These are phyloP conservation scores for Eudorcas thomsonii DNA, from an alignment of 2,113 vertebrate species.

Conservation along the genomic window DNA sequence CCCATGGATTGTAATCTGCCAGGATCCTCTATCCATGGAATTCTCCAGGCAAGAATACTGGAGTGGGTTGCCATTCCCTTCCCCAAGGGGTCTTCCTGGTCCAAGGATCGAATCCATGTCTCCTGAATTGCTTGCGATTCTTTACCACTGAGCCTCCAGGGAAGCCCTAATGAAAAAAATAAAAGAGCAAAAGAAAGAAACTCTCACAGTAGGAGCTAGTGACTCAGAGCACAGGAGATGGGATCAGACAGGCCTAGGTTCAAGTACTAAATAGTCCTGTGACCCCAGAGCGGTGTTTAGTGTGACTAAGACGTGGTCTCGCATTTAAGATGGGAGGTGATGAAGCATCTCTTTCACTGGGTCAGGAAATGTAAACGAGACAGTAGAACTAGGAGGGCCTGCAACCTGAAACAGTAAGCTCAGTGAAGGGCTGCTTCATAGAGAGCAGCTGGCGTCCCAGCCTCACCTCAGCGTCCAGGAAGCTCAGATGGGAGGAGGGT, in stretches of 20 bases:
- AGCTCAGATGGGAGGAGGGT: background rate
- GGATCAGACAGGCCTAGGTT: background rate
- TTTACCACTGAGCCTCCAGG: background rate
- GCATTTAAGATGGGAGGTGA: background rate
- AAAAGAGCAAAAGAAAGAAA: background rate
- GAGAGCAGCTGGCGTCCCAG: background rate
- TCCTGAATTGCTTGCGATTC: background rate
- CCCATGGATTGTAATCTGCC: background rate
- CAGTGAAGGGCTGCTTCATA: background rate
- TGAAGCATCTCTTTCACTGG: background rate
- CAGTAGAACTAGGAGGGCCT: background rate
- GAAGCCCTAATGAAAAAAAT: background rate
- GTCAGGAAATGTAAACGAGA: background rate
- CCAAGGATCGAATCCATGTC: background rate
- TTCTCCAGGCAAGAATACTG: background rate
- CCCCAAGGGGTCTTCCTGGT: background rate
- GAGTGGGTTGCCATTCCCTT: background rate
- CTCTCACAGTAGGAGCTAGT: background rate
- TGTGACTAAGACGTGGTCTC: background rate
- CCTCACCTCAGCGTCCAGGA: background rate
- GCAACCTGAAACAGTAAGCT: background rate
- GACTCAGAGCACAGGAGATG: background rate
- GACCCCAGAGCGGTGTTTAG: background rate
- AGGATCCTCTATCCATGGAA: background rate
- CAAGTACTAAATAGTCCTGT: background rate